phyloP scores from a whole-genome alignment of 2,113 vertebrate species.

The Halcyon senegalensis region DNA sequence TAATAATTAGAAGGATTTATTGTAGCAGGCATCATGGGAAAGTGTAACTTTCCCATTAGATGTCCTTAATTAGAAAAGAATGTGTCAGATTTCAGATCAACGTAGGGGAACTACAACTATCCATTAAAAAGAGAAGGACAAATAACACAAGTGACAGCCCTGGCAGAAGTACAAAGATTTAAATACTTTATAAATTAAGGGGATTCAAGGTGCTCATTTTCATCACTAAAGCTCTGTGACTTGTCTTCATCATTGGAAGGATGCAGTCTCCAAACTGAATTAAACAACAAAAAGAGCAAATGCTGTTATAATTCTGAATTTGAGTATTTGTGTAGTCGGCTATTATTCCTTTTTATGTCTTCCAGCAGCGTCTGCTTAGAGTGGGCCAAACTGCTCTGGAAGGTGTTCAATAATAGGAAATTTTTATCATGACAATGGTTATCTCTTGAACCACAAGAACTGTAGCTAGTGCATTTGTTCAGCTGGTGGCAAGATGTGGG shows the following conservation, averaged over 20 bases:
- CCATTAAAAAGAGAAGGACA: slow-evolving; percentile 31
- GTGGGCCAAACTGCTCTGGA: not conserved
- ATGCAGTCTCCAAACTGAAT: not conserved
- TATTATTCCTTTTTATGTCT: not conserved
- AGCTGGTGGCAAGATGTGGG: not conserved
- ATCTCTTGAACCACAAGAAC: not conserved
- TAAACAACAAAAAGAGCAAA: not conserved
- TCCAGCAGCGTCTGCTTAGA: not conserved
- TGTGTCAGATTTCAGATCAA: slow-evolving; percentile 53
- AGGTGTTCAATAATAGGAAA: not conserved
- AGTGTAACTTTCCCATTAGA: slow-evolving; percentile 62
- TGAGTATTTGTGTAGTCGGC: not conserved
- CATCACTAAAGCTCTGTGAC: slow-evolving; percentile 17
- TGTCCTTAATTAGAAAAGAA: slow-evolving; percentile 57
- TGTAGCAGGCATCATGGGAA: slow-evolving; percentile 56
- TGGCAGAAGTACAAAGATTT: slow-evolving; percentile 54
- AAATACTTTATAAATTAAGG: slow-evolving; percentile 67
- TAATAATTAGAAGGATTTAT: slow-evolving; percentile 59
- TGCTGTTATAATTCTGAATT: not conserved
- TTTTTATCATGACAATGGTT: not conserved
- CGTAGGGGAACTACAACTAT: not conserved
- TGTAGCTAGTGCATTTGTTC: not conserved
- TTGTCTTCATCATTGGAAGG: not conserved
- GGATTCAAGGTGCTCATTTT: slow-evolving; percentile 53
- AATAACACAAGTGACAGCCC: slow-evolving; percentile 18